These are phyloP conservation scores for Ectobius pallidus DNA, from an alignment of 2,888 invertebrate genomes.

Conservation along the genomic window DNA sequence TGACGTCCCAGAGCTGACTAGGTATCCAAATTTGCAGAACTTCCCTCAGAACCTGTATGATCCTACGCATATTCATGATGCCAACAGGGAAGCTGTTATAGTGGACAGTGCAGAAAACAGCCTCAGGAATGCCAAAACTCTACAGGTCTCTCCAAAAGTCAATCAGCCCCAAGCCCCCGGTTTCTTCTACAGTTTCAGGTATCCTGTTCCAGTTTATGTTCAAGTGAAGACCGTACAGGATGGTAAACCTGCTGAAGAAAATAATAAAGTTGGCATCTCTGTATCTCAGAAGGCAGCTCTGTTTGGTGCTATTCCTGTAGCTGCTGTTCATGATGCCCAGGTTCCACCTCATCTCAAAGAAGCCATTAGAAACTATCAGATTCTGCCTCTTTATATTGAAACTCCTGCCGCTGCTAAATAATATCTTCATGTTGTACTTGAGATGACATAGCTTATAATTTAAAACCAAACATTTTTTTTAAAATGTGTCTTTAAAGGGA, in stretches of 20 bases:
- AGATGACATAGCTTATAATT: no score
- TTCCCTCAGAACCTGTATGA: constrained; percentile 38
- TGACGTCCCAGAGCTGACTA: constrained; percentile 55
- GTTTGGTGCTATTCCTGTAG: constrained; percentile 49
- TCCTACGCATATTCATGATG: constrained; percentile 40
- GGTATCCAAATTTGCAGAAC: constrained; percentile 40
- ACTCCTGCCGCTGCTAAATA: no score
- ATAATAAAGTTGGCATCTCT: not conserved
- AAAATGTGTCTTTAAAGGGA: no score
- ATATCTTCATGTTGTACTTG: no score
- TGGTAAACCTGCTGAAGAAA: not conserved
- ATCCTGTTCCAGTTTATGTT: constrained; percentile 62
- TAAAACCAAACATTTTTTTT: no score
- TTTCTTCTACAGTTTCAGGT: constrained; percentile 74
- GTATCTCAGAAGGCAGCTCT: constrained; percentile 44
- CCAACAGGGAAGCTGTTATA: constrained; percentile 40
- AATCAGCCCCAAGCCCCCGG: constrained; percentile 52
- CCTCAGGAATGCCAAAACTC: constrained; percentile 26
- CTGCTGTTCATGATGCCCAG: constrained; percentile 53
- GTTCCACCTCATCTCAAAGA: constrained; percentile 48
- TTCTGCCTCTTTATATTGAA: constrained; percentile 41
- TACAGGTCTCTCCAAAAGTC: not conserved
- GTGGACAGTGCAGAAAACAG: constrained; percentile 39
- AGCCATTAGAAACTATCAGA: constrained; percentile 43
- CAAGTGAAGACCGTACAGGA: constrained; percentile 25